Percentiles rank a stretch among this genome's conserved stretches.
These are phyloP conservation scores for Saguinus midas DNA, from an alignment of 2,113 vertebrate genomes.

Conservation along the genomic window DNA sequence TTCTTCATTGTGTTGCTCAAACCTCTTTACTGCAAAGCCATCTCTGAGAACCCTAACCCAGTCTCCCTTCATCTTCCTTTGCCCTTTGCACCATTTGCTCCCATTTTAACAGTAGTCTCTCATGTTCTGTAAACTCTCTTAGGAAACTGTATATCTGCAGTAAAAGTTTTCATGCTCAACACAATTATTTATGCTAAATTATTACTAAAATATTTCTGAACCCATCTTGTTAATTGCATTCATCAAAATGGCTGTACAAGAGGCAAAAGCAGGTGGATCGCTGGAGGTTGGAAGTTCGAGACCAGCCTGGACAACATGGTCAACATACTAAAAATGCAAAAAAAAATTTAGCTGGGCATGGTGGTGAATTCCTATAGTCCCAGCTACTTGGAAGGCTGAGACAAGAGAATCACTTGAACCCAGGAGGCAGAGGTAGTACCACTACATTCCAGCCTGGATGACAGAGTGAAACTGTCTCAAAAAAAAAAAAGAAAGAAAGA, in stretches of 20 bases:
- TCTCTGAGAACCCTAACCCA: background rate
- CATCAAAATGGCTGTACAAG: background rate
- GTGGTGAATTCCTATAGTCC: no score
- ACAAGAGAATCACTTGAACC: no score
- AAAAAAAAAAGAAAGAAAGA: no score
- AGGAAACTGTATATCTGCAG: background rate
- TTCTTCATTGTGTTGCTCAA: slow-evolving; percentile 8
- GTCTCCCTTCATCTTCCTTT: background rate
- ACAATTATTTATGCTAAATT: background rate
- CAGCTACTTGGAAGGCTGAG: no score
- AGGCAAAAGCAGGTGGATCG: no score
- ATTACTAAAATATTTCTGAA: background rate
- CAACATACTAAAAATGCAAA: no score
- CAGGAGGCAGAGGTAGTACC: no score
- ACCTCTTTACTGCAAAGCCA: background rate
- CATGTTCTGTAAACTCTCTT: background rate
- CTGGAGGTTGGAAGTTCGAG: no score
- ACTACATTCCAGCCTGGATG: no score
- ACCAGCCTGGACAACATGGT: no score
- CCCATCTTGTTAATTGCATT: background rate
- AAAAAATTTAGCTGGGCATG: no score
- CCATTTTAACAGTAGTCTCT: background rate
- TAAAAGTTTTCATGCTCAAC: background rate
- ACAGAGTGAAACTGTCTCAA: no score
- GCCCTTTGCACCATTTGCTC: background rate